Conservation (phyloP, 2,113 vertebrate genomes). For the Limanda limanda region DNA sequence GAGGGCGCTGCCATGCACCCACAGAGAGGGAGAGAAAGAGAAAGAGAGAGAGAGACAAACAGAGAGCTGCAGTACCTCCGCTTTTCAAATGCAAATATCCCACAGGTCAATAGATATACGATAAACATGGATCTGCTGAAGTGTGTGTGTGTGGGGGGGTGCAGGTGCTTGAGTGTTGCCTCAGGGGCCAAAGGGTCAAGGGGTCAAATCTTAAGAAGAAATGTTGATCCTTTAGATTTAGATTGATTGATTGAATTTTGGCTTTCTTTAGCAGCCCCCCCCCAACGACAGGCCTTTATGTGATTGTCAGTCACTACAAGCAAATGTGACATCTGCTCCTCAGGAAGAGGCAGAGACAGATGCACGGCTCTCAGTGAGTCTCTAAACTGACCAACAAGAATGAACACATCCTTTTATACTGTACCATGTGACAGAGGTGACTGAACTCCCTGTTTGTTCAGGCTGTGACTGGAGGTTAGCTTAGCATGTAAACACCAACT, state of each 20-base stretch:
- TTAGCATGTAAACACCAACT: neutral
- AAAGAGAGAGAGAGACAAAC: neutral
- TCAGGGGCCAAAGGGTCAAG: slow-evolving; percentile 62
- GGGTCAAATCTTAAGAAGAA: slow-evolving; percentile 68
- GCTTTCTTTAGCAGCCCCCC: slow-evolving; percentile 18
- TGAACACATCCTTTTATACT: neutral
- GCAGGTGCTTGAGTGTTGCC: slow-evolving; percentile 60
- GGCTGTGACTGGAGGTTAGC: neutral
- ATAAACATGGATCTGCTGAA: slow-evolving; percentile 61
- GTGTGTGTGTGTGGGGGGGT: slow-evolving; percentile 1
- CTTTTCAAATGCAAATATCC: slow-evolving; percentile 66
- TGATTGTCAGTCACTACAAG: slow-evolving; percentile 66
- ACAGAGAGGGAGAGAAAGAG: neutral
- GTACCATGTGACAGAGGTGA: too few relatives aligned
- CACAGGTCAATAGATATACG: slow-evolving; percentile 52
- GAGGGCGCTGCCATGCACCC: slow-evolving; percentile 34
- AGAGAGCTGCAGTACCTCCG: slow-evolving; percentile 49
- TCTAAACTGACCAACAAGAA: neutral
- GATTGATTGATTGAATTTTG: slow-evolving; percentile 72
- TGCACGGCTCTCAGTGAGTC: too few relatives aligned
- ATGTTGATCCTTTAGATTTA: slow-evolving; percentile 64
- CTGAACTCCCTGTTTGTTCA: too few relatives aligned
- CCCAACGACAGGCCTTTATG: slow-evolving; percentile 20
- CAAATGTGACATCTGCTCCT: slow-evolving; percentile 58
- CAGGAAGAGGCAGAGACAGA: neutral